A percentile compares a stretch with the other conserved stretches of the same genome.
Conservation (phyloP, 2,888 invertebrate species). For the Dione juno region DNA sequence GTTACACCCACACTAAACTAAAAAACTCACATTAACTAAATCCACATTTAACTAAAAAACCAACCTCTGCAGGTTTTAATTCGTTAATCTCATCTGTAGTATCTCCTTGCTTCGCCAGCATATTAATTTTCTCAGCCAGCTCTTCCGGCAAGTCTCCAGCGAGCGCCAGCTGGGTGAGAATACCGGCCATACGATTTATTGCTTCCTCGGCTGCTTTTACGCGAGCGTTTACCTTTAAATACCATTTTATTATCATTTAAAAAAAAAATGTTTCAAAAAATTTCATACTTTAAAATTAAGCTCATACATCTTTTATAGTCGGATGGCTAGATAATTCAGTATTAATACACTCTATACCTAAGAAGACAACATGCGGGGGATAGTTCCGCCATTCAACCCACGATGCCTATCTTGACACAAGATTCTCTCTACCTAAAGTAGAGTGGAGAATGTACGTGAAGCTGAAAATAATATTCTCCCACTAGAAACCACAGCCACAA, state of each 20-base stretch:
- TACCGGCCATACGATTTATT: slow-evolving; percentile 57
- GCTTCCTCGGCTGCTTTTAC: slow-evolving; percentile 61
- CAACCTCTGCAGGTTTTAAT: slow-evolving; percentile 30
- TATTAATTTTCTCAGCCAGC: slow-evolving; percentile 57
- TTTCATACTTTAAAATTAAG: too few relatives aligned
- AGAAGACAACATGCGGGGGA: too few relatives aligned
- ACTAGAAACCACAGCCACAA: too few relatives aligned
- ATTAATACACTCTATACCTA: too few relatives aligned
- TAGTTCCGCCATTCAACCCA: not conserved
- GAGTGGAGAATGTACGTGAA: too few relatives aligned
- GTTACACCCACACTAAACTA: not conserved
- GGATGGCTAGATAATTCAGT: too few relatives aligned
- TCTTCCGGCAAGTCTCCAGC: slow-evolving; percentile 56
- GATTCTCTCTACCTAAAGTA: too few relatives aligned
- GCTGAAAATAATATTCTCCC: too few relatives aligned
- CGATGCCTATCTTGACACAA: too few relatives aligned
- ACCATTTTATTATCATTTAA: too few relatives aligned
- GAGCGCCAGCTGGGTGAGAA: slow-evolving; percentile 59
- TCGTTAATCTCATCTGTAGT: slow-evolving; percentile 60
- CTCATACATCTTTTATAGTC: too few relatives aligned
- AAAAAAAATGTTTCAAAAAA: too few relatives aligned
- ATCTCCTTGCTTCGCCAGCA: not conserved
- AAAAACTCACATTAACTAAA: not conserved
- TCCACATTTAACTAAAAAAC: slow-evolving; percentile 1
- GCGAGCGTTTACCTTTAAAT: slow-evolving; percentile 58